Conservation (phyloP, 2,113 vertebrate genomes). For the Gobio gobio region DNA sequence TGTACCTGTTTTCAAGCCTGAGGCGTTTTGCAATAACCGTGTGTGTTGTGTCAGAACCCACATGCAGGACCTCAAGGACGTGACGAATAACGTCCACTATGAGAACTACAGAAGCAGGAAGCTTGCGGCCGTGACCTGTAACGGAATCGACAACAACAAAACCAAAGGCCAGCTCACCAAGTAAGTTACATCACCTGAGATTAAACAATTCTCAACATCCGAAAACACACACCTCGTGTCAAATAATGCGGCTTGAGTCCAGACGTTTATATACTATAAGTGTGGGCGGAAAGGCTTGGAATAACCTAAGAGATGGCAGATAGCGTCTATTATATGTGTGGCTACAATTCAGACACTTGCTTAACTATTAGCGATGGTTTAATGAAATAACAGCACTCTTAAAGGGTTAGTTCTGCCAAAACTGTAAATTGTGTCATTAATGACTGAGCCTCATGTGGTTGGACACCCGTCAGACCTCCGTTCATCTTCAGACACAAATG, state of each 20-base stretch:
- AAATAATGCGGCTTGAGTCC: neutral
- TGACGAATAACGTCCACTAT: conserved; percentile 99
- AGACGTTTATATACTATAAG: neutral
- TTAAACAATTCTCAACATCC: neutral
- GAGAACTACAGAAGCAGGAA: conserved; percentile 99
- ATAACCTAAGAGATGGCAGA: neutral
- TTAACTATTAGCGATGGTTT: neutral
- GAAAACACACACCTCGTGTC: too few relatives aligned
- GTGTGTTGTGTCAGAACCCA: conserved; percentile 83
- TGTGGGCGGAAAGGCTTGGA: neutral
- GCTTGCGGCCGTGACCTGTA: conserved; percentile 95
- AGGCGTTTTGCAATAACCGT: conserved; percentile 15
- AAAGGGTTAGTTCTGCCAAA: too few relatives aligned
- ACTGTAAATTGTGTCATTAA: too few relatives aligned
- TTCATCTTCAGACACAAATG: too few relatives aligned
- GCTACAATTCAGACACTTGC: neutral
- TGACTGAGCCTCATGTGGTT: too few relatives aligned
- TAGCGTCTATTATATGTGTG: neutral
- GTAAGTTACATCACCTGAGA: conserved; percentile 75
- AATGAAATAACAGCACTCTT: too few relatives aligned
- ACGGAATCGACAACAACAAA: conserved; percentile 96
- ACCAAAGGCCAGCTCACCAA: conserved; percentile 94
- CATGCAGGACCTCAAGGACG: conserved; percentile 99
- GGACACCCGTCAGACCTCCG: too few relatives aligned
- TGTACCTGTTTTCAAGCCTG: neutral